A percentile compares a stretch with the other conserved stretches of the same genome.
Evolutionary conservation across 2,888 invertebrate genomes (phyloP).

Genomic region (Dryocosmus kuriphilus): DNA sequence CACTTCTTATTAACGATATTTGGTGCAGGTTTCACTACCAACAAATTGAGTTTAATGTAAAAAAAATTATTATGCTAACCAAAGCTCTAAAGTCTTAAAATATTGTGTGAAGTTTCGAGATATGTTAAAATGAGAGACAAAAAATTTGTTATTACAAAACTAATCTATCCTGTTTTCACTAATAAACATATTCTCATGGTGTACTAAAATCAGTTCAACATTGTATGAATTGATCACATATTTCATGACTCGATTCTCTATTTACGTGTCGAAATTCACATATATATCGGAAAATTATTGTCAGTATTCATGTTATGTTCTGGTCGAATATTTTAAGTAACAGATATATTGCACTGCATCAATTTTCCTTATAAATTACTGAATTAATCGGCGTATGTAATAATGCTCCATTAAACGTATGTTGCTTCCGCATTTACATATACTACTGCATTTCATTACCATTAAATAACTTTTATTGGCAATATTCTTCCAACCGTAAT

Average conservation of each 20-base stretch:
- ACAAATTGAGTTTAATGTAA: not conserved
- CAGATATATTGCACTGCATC: not conserved
- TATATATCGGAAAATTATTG: not conserved
- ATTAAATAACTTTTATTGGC: no score
- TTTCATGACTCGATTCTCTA: not conserved
- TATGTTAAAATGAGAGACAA: no score
- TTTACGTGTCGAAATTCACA: not conserved
- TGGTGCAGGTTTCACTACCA: no score
- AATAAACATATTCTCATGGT: not conserved
- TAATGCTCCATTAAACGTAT: no score
- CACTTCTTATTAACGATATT: not conserved
- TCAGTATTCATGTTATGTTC: not conserved
- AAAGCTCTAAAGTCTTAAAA: not conserved
- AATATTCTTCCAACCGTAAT: no score
- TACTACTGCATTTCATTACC: no score
- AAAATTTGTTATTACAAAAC: no score
- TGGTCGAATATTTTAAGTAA: not conserved
- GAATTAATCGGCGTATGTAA: no score
- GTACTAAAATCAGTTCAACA: not conserved
- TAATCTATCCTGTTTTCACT: no score
- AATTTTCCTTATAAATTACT: not conserved
- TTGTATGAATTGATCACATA: not conserved
- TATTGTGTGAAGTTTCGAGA: not conserved
- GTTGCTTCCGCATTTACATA: no score
- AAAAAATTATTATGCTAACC: not conserved